Base-by-base conservation (phyloP, 1,140 invertebrate genomes). In the Adoxophyes honmai region DNA sequence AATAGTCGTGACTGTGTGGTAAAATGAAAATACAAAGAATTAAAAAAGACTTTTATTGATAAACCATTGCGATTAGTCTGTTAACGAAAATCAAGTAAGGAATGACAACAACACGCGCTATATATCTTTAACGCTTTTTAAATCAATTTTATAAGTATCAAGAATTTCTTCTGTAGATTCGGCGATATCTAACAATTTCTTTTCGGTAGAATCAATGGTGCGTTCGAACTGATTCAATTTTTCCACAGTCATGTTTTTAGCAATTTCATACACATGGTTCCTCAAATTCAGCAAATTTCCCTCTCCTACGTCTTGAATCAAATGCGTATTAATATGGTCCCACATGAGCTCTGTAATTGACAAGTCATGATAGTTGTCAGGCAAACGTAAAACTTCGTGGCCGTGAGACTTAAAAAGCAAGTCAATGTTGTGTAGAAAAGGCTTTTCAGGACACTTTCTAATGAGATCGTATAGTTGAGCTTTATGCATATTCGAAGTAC, bases 391-490 rank as follows among this genome's bases (percentile, higher is more conserved):
- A n/a, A 78, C 59, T 38, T 66, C 38, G 68, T 77, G 69, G 1
- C 77, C 75, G 44, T 69, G 59, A 10, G 64, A 51, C 64, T 69
- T 68, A 14, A 77, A 58, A 36, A 73, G 53, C 8, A 57, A 52
- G 52, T 75, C 73, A 52, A 77, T 52, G n/a, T 68, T 55, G 52
- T 58, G 57, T 5, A 28, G 18, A 16, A 28, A 21, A 48, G 16
- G 18, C 16, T 42, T 62, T 21, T 11, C 52, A n/a, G 60, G 57
- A 54, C 56, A 70, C 52, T 62, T 65, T 38, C 37, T 57, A 52
- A 77, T 72, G 18, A 81, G 54, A 35, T 68, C 59, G 59, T 67
- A 81, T 42, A 81, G 57, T 56, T 70, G 62, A 11, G 74, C 66
- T 65, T 77, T 78, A 13, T 44, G 54, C 64, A 77, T 69, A 16